Evolutionary conservation across 2,797 vertebrate genomes (phyloP), one percentile per base, ranked within the genome.

Genomic region (Labroides dimidiatus): DNA sequence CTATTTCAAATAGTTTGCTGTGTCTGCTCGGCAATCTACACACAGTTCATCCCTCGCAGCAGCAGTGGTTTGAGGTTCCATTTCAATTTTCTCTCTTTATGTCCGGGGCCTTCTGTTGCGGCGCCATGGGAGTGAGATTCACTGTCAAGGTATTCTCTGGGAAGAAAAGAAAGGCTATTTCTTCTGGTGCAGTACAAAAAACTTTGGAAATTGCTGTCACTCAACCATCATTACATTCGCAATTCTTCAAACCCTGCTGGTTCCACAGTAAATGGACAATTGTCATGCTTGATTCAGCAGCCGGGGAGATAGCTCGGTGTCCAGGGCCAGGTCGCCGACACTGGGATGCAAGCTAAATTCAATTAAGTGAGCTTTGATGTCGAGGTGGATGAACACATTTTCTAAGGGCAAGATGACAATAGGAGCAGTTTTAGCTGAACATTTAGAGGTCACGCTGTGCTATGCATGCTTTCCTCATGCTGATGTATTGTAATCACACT

Each of bases 31-130:
- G 78, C 79, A 81, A 83, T 66, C 78, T 64, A 71, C 82, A 78
- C 76, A 80, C 85, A 84, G 85, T 80, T 82, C 77, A 85, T 88
- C 81, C 89, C 73, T 69, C 9, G 3, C 67, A 78, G 72, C 81
- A 80, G 77, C 71, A 15, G 78, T 81, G 69, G 80, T 42, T 79
- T 81, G 57, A 23, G 48, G 60, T 88, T 89, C 86, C 78, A 88
- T 86, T 90, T 86, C 80, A 87, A 85, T 89, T 87, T 72, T 81
- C n/a, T 55, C 53, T 43, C 33, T 30, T 49, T 4, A 37, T 61
- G 58, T 52, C 55, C 55, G 6, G 58, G 43, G 42, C 43, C 49
- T 78, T 82, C 52, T 54, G 53, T 30, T 17, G 8, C 10, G 43
- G 49, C 86, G 77, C 85, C 51, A 80, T 49, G 15, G 81, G 86